Conservation (phyloP, 2,797 vertebrate species). For the Myotis daubentonii region DNA sequence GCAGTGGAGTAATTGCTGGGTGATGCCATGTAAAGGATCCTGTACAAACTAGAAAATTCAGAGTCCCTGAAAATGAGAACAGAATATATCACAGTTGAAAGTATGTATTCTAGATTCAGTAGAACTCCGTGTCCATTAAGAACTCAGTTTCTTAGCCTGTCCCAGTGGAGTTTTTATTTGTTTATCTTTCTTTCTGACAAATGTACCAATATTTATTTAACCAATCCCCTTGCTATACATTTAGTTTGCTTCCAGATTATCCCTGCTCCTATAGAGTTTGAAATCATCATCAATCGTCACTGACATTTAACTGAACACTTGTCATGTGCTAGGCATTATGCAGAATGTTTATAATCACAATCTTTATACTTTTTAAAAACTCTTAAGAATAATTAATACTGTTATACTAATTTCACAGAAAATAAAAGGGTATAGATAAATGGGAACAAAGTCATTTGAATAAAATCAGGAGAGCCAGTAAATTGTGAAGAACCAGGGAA, state of each 20-base stretch:
- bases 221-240: not conserved
- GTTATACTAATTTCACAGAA: not conserved
- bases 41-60: not conserved
- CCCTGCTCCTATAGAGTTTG: not conserved
- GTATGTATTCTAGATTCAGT: not conserved
- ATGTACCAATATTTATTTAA: not conserved
- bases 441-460: not conserved
- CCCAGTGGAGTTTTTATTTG: not conserved
- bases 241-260: not conserved
- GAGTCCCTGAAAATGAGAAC: not conserved
- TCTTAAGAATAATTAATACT: not conserved
- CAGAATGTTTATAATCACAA: not conserved
- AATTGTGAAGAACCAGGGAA: not conserved
- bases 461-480: not conserved
- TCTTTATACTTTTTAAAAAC: not conserved
- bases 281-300: not conserved
- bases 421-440: not conserved
- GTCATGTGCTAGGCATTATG: not conserved
- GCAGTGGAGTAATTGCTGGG: not conserved
- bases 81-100: not conserved
- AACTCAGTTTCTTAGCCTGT: not conserved
- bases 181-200: not conserved
- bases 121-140: not conserved
- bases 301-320: not conserved
- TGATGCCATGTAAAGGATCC: not conserved